Evolutionary conservation across 2,797 vertebrate genomes (phyloP), one percentile per base, ranked within the genome.

Genomic region (Prionace glauca): DNA sequence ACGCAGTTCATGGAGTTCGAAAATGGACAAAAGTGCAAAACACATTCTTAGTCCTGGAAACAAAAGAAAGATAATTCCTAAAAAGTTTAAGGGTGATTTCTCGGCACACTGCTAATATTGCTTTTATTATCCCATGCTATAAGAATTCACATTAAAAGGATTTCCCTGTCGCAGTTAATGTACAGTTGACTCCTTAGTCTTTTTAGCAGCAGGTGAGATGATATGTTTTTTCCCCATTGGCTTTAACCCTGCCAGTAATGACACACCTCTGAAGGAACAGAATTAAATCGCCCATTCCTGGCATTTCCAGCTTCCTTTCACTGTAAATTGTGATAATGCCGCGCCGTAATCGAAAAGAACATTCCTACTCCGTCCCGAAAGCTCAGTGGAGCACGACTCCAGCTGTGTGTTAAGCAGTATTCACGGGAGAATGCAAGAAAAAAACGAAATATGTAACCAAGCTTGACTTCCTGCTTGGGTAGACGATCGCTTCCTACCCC

Each of bases 251-350:
- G 36, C 12, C 16, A 62, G 29, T 62, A 65, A 90, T 90, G 50
- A 29, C 50, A 29, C 86, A 88, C 1, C 60, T 41, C n/a, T 20
- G 2, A 69, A 69, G 65, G 90, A 22, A 36, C 12, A 67, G 65
- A 92, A 69, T 92, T 92, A 67, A 14, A 92, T 92, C n/a, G 69
- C 0, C 62, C 62, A 2, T 67, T 20, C 20, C 62, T 18, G 0
- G n/a, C n/a, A 22, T 92, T 92, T 67, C n/a, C 29, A 92, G 62
- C 90, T 92, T 92, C 90, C n/a, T 69, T 92, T 69, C 90, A 92
- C 69, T 67, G n/a, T 41, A 92, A 92, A 69, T 92, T 41, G n/a
- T 26, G 65, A 67, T 69, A 92, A 69, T 92, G 65, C 65, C 24
- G 20, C 65, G 22, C 36, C n/a, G 45, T 69, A 20, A 92, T 92